phyloP scores from a whole-genome alignment of 2,797 vertebrate species.

The Spizella passerina region DNA sequence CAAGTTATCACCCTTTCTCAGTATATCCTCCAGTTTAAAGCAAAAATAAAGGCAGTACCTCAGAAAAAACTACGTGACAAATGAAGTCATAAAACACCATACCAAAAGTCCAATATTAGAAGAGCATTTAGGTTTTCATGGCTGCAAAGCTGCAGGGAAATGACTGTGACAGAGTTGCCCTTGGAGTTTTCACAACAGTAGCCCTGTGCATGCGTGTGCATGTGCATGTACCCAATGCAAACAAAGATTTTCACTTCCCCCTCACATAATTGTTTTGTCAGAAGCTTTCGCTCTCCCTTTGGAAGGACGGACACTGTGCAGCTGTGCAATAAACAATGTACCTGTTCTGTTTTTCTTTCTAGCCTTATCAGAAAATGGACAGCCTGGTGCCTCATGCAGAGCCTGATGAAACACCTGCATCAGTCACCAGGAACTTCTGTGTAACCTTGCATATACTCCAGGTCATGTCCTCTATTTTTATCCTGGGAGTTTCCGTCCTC shows the following conservation, averaged over 20 bases:
- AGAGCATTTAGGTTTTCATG: background rate
- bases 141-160: background rate
- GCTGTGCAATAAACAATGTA: background rate
- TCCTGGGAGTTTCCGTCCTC: background rate
- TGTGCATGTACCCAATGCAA: background rate
- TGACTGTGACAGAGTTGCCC: background rate
- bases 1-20: background rate
- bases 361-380: background rate
- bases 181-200: background rate
- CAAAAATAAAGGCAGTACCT: constrained; percentile 34
- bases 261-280: background rate
- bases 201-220: rapidly evolving
- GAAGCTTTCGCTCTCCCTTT: background rate
- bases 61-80: constrained; percentile 42
- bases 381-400: background rate
- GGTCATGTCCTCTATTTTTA: background rate
- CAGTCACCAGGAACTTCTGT: background rate
- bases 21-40: constrained; percentile 14
- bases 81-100: constrained; percentile 47
- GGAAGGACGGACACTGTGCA: background rate
- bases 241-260: background rate
- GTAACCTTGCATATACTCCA: background rate
- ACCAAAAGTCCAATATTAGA: background rate
- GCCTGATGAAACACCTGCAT: background rate
- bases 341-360: background rate